Base-by-base conservation (phyloP, 2,113 vertebrate genomes). In the Brachyhypopomus gauderio region DNA sequence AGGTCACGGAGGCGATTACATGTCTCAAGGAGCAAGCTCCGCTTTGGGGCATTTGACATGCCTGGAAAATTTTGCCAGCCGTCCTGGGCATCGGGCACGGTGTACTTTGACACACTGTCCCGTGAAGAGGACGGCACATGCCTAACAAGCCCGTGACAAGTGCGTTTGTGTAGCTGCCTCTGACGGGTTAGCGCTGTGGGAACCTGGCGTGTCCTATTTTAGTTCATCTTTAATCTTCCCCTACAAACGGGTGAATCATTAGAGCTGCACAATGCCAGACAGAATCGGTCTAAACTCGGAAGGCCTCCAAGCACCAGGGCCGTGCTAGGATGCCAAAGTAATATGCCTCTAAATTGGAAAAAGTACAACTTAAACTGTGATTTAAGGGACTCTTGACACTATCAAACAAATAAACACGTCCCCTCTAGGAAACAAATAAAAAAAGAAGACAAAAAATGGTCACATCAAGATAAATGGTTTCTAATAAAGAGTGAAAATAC, bases 171-270 rank as follows among this genome's bases (percentile, higher is more conserved):
- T 85, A 77, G 86, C 82, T 75, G 63, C 66, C 81, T 45, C 66
- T 80, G 85, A 85, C 77, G 75, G 72, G 83, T 73, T 82, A 52
- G 75, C 72, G 78, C 64, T 55, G 62, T 75, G 72, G 75, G 81
- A 84, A 85, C 80, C 73, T 74, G 77, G 63, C 56, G 78, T 82
- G 64, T 80, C 85, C 38, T 69, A 84, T 89, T 72, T 87, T 67
- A 78, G 83, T 77, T 84, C 71, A 67, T 83, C 73, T 87, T 85
- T 88, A 90, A 91, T 88, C 87, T 89, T 63, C 84, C 6, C 74
- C 67, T 80, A 79, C 75, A 89, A 88, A 89, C 59, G 69, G 72
- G 80, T 79, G 83, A 88, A 82, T 88, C 83, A 88, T 84, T 86
- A 82, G 64, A 72, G 69, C 78, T 52, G 80, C 62, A 64, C 74